A percentile compares a stretch with the other conserved stretches of the same genome.
Conservation (phyloP, 2,888 invertebrate genomes). For the Clitarchus hookeri region DNA sequence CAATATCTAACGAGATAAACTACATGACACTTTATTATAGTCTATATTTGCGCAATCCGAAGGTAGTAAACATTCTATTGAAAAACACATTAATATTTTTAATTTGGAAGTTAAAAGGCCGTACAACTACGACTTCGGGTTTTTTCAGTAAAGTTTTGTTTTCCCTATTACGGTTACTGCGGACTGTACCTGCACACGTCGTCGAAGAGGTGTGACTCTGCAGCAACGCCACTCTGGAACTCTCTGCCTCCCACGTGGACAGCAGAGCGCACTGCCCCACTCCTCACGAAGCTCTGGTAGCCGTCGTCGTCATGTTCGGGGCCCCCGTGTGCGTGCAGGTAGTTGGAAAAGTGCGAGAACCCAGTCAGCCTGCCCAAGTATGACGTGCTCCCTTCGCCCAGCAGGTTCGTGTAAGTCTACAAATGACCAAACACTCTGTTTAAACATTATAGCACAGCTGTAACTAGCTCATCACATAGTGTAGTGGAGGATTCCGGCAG, state of each 20-base stretch:
- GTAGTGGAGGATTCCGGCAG: too few species aligned
- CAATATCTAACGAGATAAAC: too few species aligned
- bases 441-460: too few species aligned
- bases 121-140: too few species aligned
- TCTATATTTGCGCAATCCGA: too few species aligned
- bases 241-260: slow-evolving; percentile 84
- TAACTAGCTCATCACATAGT: too few species aligned
- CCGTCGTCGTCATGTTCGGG: slow-evolving; percentile 46
- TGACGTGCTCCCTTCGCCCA: slow-evolving; percentile 69
- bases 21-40: too few species aligned
- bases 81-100: too few species aligned
- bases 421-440: slow-evolving; percentile 31
- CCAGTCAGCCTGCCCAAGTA: slow-evolving; percentile 74
- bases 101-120: too few species aligned
- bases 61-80: too few species aligned
- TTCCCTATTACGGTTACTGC: too few species aligned
- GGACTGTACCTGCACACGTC: slow-evolving; percentile 69
- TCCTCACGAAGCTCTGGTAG: slow-evolving; percentile 63
- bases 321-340: slow-evolving; percentile 58
- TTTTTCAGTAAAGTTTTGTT: too few species aligned
- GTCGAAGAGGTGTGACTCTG: slow-evolving; percentile 69
- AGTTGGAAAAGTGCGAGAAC: slow-evolving; percentile 76
- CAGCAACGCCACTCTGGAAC: slow-evolving; percentile 67
- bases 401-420: slow-evolving; percentile 65
- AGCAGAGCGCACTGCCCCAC: slow-evolving; percentile 65